Base-by-base conservation (phyloP, 1,140 invertebrate genomes). In the Dreissena rostriformis region DNA sequence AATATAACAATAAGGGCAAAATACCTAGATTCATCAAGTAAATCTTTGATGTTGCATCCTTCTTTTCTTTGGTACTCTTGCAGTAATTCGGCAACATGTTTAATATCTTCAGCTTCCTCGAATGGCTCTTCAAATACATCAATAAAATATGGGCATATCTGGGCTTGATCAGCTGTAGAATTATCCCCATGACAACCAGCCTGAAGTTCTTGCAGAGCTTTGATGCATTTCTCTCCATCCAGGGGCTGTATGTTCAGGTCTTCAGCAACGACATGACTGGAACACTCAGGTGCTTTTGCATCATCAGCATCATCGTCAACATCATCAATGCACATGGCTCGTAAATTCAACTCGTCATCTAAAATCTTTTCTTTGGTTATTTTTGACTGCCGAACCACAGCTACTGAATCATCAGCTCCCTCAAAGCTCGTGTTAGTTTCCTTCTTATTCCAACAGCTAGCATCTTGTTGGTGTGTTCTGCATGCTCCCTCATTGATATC, bases 81-180 rank as follows among this genome's bases (percentile, higher is more conserved):
- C 28, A 88, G n/a, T 61, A 86, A 57, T 49, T 82, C 84, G n/a
- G 85, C 29, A 39, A 88, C 74, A 82, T 88, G 80, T 51, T 66
- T 67, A 52, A 26, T 77, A 51, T 86, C 73, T 14, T 78, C 61
- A 6, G 66, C 77, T 24, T 14, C n/a, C 26, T 28, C 12, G 17
- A 17, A 19, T 26, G 73, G 57, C 74, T 87, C 86, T 24, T 85
- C 83, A 63, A 87, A 52, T 19, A 85, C 86, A 85, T 72, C 78
- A 28, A 87, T 70, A 55, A 80, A 81, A 74, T 70, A 87, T 57
- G 84, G 71, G 39, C 29, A 15, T 26, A 87, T 77, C n/a, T 49
- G 14, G 19, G 19, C 53, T 52, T 74, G 29, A 5, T 17, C n/a
- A 24, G 4, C 39, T 49, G 28, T 52, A 19, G 49, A 12, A 51